Conservation (phyloP, 2,888 invertebrate species). For the Nineta flava region DNA sequence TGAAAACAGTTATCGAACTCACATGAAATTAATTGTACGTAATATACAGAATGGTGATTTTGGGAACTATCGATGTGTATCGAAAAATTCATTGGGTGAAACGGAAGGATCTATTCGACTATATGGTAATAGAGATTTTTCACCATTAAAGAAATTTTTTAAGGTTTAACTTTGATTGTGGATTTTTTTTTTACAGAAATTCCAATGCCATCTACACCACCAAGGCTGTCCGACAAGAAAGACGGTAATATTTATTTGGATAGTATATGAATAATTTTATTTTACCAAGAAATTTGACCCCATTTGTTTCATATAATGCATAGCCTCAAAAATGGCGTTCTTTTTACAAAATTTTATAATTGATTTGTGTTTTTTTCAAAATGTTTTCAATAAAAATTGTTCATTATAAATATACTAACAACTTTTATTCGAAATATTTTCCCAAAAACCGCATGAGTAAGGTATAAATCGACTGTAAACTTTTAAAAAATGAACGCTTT, state of each 20-base stretch:
- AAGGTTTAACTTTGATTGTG: neutral
- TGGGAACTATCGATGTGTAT: conserved; percentile 83
- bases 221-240: conserved; percentile 69
- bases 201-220: conserved; percentile 72
- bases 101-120: conserved; percentile 84
- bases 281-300: too few relatives aligned
- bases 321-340: too few relatives aligned
- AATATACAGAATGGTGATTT: conserved; percentile 73
- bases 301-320: too few relatives aligned
- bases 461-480: too few relatives aligned
- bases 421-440: too few relatives aligned
- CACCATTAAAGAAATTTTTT: neutral
- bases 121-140: conserved; percentile 51
- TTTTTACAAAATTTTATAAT: too few relatives aligned
- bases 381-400: too few relatives aligned
- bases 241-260: conserved; percentile 64
- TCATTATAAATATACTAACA: too few relatives aligned
- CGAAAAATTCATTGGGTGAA: conserved; percentile 85
- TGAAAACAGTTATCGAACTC: conserved; percentile 76
- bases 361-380: too few relatives aligned
- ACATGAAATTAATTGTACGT: conserved; percentile 77
- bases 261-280: too few relatives aligned
- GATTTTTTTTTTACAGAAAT: conserved; percentile 47
- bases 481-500: too few relatives aligned
- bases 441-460: too few relatives aligned